phyloP scores from a whole-genome alignment of 2,113 vertebrate genomes.

The Ellobius talpinus region DNA sequence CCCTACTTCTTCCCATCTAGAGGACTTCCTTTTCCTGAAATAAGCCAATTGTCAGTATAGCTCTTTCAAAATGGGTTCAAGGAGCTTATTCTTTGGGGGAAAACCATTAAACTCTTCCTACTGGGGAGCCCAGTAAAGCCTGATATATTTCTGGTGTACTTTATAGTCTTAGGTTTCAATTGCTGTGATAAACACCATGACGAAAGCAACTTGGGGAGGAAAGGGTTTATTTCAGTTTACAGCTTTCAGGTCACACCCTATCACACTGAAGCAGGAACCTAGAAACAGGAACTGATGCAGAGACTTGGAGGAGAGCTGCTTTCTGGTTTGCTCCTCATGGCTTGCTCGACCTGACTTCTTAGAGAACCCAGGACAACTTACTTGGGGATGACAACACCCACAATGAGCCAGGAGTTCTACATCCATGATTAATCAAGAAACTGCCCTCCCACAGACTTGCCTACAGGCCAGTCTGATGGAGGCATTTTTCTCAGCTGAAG shows the following conservation, averaged over 20 bases:
- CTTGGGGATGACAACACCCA: neutral
- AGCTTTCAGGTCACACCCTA: neutral
- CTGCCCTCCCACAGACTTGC: neutral
- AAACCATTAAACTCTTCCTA: neutral
- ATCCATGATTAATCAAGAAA: neutral
- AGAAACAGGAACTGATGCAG: neutral
- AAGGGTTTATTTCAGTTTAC: neutral
- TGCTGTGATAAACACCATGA: neutral
- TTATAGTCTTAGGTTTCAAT: neutral
- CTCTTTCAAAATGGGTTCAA: conserved; percentile 35
- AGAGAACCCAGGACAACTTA: neutral
- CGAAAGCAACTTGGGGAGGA: neutral
- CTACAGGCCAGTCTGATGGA: neutral
- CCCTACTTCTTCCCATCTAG: neutral
- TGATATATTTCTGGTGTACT: neutral
- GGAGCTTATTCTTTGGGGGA: conserved; percentile 24
- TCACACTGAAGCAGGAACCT: neutral
- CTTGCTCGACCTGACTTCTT: neutral
- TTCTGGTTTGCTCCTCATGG: neutral
- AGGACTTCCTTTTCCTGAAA: conserved; percentile 25
- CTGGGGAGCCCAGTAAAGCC: neutral
- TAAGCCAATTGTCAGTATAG: conserved; percentile 19
- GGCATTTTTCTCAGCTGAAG: neutral
- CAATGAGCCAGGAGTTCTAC: no score
- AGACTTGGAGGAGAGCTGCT: neutral